Base-by-base conservation (phyloP, 2,113 vertebrate genomes). In the Hyperopisus bebe region DNA sequence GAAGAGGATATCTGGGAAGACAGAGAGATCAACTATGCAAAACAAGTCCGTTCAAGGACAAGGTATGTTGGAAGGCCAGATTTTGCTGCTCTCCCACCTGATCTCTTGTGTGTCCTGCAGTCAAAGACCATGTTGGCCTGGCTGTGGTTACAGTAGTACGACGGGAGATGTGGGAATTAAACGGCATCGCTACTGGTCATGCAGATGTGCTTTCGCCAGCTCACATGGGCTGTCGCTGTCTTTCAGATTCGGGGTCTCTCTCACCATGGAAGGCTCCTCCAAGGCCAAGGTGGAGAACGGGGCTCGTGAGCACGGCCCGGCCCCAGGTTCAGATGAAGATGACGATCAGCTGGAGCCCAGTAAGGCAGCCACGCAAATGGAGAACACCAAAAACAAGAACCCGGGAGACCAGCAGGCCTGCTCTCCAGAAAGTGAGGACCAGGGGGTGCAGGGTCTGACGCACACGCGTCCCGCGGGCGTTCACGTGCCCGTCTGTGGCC, bases 1-100 rank as follows among this genome's bases (percentile, higher is more conserved):
- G 96, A 98, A 7, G 98, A 99, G 10, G 98, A 99, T 88, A 98
- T 99, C 90, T 99, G 98, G 98, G 98, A 99, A 53, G 98, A 98
- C 70, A 97, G 97, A 92, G 97, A 97, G 92, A 96, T 96, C 35
- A 97, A 95, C 94, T 97, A 97, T 92, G 94, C 97, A 82, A 94
- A 97, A 87, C 97, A 97, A 93, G 97, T 95, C 35, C 97, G 96
- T 90, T 96, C 97, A 88, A 97, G 98, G 94, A 97, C 97, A 93
- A 95, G 98, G 98, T 99, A 92, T 80, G 35, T n/a, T 13, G 44
- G 35, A 11, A n/a, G 51, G 44, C 11, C 11, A 11, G 21, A 44
- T 4, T 88, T 27, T 80, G 42, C 39, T 31, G 24, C 21, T 47
- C 2, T 9, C 42, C 39, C 7, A 83, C 80, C 21, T n/a, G 80